Evolutionary conservation across 2,888 invertebrate species (phyloP), one percentile per base, ranked within the genome.

Genomic region (Drepana falcataria): DNA sequence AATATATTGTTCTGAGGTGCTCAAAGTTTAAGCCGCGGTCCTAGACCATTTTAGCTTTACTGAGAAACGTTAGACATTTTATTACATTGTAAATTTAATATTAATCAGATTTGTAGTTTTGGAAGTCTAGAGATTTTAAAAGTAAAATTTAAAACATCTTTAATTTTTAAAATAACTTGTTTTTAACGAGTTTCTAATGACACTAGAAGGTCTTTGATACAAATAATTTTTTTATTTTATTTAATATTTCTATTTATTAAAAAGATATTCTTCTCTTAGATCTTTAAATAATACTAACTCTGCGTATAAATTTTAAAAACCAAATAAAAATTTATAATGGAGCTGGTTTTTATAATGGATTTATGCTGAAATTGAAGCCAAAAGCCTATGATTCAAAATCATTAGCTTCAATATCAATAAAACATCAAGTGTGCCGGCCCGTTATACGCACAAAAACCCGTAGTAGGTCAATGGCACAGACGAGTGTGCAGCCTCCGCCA

Each of bases 381-480:
- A 65, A 68, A 69, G 72, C 68, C 73, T 68, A 72, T 71, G 74
- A 74, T 73, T 73, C 70, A 69, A 66, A 81, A 77, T 81, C 79
- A 81, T 85, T 80, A 79, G 73, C 69, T 76, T 77, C 79, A 78
- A 78, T 79, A 86, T 88, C 87, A 86, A 87, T 86, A 85, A 80
- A 81, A 79, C 83, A 81, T 75, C 73, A 82, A 89, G 86, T 87
- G 82, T 85, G 85, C 69, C 85, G 79, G 68, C 60, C 90, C 90
- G 90, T 91, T 91, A 91, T 73, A 68, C 75, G 78, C 60, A 87
- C 86, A 91, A 89, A 90, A 90, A 89, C 77, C 75, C 74, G 83
- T 78, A 86, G 81, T 90, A 64, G 90, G 90, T 91, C 89, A 91
- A 75, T 83, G 84, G 90, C 86, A 87, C 89, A 55, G 35, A n/a